Evolutionary conservation across 2,888 invertebrate genomes (phyloP), one percentile per base, ranked within the genome.

Genomic region (Apoda limacodes): DNA sequence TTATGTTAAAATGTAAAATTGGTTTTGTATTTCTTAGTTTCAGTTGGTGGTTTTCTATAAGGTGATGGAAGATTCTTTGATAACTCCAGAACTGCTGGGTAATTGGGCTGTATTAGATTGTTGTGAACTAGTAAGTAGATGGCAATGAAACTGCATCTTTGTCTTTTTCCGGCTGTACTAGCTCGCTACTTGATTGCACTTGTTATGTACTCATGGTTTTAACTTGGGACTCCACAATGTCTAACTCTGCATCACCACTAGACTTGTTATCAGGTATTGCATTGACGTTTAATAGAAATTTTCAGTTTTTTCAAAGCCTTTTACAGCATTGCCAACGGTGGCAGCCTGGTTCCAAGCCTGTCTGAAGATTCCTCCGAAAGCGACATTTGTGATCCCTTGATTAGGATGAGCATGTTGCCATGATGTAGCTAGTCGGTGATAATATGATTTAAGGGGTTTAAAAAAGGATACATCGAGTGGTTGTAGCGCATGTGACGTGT

Each of bases 271-370:
- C 13, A 29, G 24, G 28, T 11, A 25, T 29, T 12, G 29, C 21
- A 25, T 29, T 34, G 20, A 9, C 10, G 10, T 34, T 34, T 34
- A 28, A 27, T 15, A 28, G 28, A 32, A 23, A 28, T 34, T 29
- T 24, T 29, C 34, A 29, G 34, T 34, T 14, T 34, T 34, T 34
- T 34, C 25, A 20, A 29, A 34, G 20, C 34, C 29, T 29, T 34
- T 24, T 19, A 29, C 15, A 20, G 25, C 29, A 34, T 34, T 34
- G 28, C 25, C 34, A 29, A 34, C 34, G 29, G 29, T 34, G 10
- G 29, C 34, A 24, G 29, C 29, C 19, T n/a, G n/a, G n/a, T n/a
- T n/a, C n/a, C n/a, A n/a, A n/a, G n/a, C n/a, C n/a, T n/a, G n/a
- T n/a, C n/a, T 34, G 34, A n/a, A 29, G 23, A 24, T 24, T 24